Evolutionary conservation across 2,797 vertebrate genomes (phyloP), one percentile per base, ranked within the genome.

Genomic region (Chloroceryle inda): DNA sequence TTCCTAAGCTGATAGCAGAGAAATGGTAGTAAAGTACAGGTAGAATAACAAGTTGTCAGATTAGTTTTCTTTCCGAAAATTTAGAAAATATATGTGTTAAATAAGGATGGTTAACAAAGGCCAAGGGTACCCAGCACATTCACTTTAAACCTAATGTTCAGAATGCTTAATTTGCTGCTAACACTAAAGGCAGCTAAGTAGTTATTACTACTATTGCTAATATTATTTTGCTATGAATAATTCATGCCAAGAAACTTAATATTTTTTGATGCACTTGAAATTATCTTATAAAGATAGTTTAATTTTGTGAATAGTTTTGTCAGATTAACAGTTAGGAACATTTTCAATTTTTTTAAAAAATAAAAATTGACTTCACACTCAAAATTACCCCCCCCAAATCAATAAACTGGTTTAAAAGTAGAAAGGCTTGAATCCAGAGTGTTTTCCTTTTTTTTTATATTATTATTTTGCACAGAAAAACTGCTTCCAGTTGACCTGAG

Each of bases 171-270:
- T 73, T 53, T 85, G 9, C 6, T 77, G 20, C 50, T 76, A 55
- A 55, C 1, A 67, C 1, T 45, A 75, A 55, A 77, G 29, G 14
- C 13, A 45, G 23, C 5, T 55, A 45, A 26, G 12, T 42, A 35
- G 17, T 15, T 61, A 63, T 27, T 17, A 7, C 24, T 16, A 19
- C 37, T 44, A 29, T 52, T 94, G 11, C 24, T 10, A 22, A 31
- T 40, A 37, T 53, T 95, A 62, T 66, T 85, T 81, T 84, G 13
- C 26, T 81, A 17, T 44, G 5, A 75, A 49, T 1, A 59, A 5
- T 23, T 79, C 66, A 82, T 86, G 6, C 3, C 9, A 73, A 58
- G 35, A 74, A 11, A 0, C 0, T 1, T 1, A 4, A 2, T 35
- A 62, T 44, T 86, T 80, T 45, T 47, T 77, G 4, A 58, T 19